Base-by-base conservation (phyloP, 1,140 invertebrate genomes). In the Pogonognathellus flavescens region DNA sequence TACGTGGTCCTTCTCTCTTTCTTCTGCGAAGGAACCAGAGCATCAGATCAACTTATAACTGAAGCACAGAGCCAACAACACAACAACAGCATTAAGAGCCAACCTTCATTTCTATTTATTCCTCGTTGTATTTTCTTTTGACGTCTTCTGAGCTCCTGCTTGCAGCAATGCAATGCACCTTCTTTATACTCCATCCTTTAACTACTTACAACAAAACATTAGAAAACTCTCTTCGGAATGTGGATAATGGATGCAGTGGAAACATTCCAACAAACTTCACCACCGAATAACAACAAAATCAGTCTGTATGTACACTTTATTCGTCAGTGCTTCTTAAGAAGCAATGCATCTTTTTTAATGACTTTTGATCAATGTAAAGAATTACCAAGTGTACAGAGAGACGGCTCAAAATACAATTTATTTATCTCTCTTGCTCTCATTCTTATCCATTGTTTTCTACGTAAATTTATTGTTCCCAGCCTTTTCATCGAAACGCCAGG, bases 31-130 rank as follows among this genome's bases (percentile, higher is more conserved):
- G 31, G 62, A 66, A 66, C 22, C 20, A 66, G 25, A 66, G 62
- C 1, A 41, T 41, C 31, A 66, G 62, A 66, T 31, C 13, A 66
- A 41, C 31, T 41, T 41, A 41, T 41, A 41, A 66, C 62, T 66
- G 25, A 66, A 66, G 62, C 22, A 25, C 31, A 66, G 62, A 76
- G 25, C 1, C 1, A 76, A 76, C 22, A 76, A 13, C 25, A 76
- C 53, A 70, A 22, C 22, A 70, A 70, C 70, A 76, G 70, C 31
- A 25, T 41, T 14, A 76, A 16, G 14, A 76, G 70, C 70, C 70
- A 76, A 76, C 70, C 70, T 49, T 76, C 70, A 76, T 76, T 76
- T 76, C 70, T 76, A 76, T 76, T 76, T 76, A 76, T 76, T 76
- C 70, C 31, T 76, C 70, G 49, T 76, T 31, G 25, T 16, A 25